Conservation (phyloP, 1,140 invertebrate genomes). For the Drosophila navojoa region DNA sequence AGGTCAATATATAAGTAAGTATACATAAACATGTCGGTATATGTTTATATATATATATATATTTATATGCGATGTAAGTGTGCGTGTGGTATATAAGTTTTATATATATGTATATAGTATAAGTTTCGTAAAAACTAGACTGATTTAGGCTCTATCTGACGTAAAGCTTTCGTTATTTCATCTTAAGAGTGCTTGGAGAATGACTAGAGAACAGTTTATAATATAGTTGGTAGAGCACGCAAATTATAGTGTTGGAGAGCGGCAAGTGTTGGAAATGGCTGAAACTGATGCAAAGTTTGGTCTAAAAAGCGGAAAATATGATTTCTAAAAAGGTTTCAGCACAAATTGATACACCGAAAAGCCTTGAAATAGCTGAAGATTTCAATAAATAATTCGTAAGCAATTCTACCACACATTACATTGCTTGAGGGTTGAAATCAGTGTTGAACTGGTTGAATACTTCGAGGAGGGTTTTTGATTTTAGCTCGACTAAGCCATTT, state of each 20-base stretch:
- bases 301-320: background rate
- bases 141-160: slow-evolving; percentile 39
- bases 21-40: slow-evolving; percentile 30
- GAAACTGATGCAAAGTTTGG: background rate
- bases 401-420: too few species aligned
- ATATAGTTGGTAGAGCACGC: slow-evolving; percentile 32
- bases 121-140: slow-evolving; percentile 42
- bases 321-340: background rate
- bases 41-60: slow-evolving; percentile 39
- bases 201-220: slow-evolving; percentile 31
- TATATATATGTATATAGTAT: slow-evolving; percentile 59
- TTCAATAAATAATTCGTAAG: too few species aligned
- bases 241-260: slow-evolving; percentile 34
- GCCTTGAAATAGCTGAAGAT: background rate
- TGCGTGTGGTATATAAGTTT: slow-evolving; percentile 71
- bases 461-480: too few species aligned
- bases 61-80: slow-evolving; percentile 65
- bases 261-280: slow-evolving; percentile 7
- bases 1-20: slow-evolving; percentile 43
- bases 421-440: too few species aligned
- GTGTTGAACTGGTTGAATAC: too few species aligned
- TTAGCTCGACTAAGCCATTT: background rate
- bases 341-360: background rate
- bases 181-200: slow-evolving; percentile 11
- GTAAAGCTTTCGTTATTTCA: slow-evolving; percentile 34